Conservation (phyloP, 2,888 invertebrate species). For the Hemithea aestivaria region DNA sequence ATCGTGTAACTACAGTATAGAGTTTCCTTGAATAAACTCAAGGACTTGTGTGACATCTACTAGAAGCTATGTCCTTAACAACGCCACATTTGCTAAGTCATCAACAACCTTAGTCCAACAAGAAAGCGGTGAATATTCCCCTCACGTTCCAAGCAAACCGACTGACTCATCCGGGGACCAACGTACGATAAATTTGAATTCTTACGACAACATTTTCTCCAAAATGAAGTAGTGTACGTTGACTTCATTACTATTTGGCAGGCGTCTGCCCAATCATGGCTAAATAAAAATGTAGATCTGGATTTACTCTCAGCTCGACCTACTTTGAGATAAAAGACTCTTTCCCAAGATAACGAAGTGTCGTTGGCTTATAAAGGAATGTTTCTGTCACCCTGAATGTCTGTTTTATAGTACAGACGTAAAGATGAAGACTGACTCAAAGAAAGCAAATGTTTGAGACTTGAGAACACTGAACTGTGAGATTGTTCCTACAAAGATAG, state of each 20-base stretch:
- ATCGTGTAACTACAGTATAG: too few relatives aligned
- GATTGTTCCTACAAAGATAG: too few relatives aligned
- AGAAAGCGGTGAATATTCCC: conserved; percentile 38
- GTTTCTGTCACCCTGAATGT: conserved; percentile 13
- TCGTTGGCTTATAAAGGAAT: conserved; percentile 15
- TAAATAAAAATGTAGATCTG: conserved; percentile 42
- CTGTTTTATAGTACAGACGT: conserved; percentile 3
- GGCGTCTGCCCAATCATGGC: conserved; percentile 42
- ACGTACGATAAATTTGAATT: conserved; percentile 59
- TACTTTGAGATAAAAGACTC: conserved; percentile 22
- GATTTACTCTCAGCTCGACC: conserved; percentile 31
- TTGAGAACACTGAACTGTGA: too few relatives aligned
- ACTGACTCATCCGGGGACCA: conserved; percentile 52
- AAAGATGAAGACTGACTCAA: background rate
- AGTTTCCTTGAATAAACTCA: too few relatives aligned
- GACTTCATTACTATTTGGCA: conserved; percentile 32
- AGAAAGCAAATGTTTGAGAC: background rate
- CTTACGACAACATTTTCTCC: conserved; percentile 43
- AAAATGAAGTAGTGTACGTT: conserved; percentile 37
- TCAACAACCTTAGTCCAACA: conserved; percentile 6
- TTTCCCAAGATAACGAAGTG: conserved; percentile 14
- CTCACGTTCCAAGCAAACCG: conserved; percentile 58
- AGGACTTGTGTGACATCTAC: too few relatives aligned
- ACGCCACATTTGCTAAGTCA: conserved; percentile 1
- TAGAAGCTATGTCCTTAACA: background rate